Percentiles rank a stretch among this genome's conserved stretches.
These are phyloP conservation scores for Cacoxenus indagator DNA, from an alignment of 2,888 invertebrate species.

Conservation along the genomic window DNA sequence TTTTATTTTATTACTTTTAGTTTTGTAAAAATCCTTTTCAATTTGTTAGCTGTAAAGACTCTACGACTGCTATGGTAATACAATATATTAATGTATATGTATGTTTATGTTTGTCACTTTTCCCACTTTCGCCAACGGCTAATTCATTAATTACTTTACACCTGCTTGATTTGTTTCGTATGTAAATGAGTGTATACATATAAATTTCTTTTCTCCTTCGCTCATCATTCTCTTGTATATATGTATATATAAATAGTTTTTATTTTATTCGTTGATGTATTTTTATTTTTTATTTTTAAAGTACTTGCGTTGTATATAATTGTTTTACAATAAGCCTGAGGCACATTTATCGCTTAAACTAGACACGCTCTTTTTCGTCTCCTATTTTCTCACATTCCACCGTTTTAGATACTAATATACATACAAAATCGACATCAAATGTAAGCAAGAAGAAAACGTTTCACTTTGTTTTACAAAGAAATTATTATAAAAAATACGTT, in stretches of 20 bases:
- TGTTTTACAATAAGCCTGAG: conserved; percentile 68
- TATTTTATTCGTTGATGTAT: conserved; percentile 11
- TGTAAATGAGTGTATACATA: conserved; percentile 1
- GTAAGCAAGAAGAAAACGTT: background rate
- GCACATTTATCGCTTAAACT: conserved; percentile 50
- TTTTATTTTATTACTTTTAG: background rate
- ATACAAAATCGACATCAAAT: background rate
- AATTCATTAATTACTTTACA: background rate
- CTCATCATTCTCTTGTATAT: background rate
- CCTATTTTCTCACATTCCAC: background rate
- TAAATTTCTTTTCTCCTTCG: background rate
- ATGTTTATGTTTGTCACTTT: background rate
- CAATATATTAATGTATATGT: background rate
- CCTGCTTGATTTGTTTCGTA: background rate
- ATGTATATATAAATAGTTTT: background rate
- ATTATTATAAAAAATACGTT: background rate
- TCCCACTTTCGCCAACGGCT: background rate
- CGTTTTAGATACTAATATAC: background rate
- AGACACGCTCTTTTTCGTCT: background rate
- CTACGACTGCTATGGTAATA: background rate
- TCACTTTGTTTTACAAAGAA: conserved; percentile 1
- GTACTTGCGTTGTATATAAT: conserved; percentile 41
- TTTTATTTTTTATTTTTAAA: conserved; percentile 14
- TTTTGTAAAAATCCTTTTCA: conserved; percentile 2
- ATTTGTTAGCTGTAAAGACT: conserved; percentile 12